A percentile compares a stretch with the other conserved stretches of the same genome.
Conservation (phyloP, 2,113 vertebrate genomes). For the Telmatochromis sp. region DNA sequence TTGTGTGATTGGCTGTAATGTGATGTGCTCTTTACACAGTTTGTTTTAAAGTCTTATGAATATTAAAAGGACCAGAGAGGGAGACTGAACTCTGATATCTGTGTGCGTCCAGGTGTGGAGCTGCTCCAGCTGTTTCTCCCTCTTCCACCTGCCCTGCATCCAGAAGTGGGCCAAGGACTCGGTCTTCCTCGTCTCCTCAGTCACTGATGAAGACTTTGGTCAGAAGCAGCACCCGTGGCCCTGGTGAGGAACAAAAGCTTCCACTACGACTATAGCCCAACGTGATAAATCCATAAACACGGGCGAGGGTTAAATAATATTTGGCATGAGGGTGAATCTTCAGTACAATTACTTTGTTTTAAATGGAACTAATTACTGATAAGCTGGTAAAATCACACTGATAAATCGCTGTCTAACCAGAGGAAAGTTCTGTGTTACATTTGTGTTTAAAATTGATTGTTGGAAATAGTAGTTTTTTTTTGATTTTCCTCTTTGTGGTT, state of each 20-base stretch:
- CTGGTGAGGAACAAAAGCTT: constrained; percentile 72
- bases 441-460: neutral
- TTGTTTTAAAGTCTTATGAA: rapidly evolving
- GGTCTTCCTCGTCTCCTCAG: constrained; percentile 85
- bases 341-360: rapidly evolving
- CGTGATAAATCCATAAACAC: neutral
- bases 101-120: constrained; percentile 84
- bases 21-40: neutral
- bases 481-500: neutral
- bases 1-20: neutral
- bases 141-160: constrained; percentile 94
- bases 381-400: rapidly evolving
- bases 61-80: neutral
- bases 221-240: constrained; percentile 92
- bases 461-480: rapidly evolving
- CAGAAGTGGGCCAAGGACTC: constrained; percentile 97
- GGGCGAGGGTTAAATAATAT: rapidly evolving
- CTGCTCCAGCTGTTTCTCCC: constrained; percentile 88
- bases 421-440: rapidly evolving
- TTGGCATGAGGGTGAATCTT: neutral
- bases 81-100: neutral
- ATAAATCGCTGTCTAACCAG: neutral
- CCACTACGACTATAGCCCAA: rapidly evolving
- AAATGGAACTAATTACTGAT: neutral
- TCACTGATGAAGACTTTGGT: constrained; percentile 86